Evolutionary conservation across 1,140 invertebrate species (phyloP), one percentile per base, ranked within the genome.

Genomic region (Choristoneura fumiferana): DNA sequence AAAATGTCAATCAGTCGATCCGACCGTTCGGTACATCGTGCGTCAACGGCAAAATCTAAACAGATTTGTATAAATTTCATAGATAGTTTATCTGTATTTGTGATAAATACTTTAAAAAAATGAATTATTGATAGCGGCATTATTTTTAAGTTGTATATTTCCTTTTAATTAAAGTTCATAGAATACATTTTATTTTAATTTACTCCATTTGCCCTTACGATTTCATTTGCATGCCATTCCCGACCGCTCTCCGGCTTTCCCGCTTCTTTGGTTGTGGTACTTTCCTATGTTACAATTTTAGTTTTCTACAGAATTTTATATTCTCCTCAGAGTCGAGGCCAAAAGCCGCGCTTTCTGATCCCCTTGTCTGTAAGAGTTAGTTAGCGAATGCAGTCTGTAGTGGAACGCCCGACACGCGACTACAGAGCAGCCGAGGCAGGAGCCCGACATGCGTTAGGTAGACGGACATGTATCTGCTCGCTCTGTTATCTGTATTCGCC

Each of bases 91-190:
- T 22, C 22, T 49, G 15, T 14, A 14, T 15, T 49, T 49, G 12
- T 29, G 12, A 49, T 4, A 22, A 13, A 49, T 15, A 49, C 18
- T 22, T 29, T n/a, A 29, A 49, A 49, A 22, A 17, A 49, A 29
- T 29, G 10, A n/a, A 49, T 22, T 49, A 49, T 49, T 49, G 18
- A 12, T 49, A 49, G 22, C 18, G 43, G 17, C 29, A 33, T 49
- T 49, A 18, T 29, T 22, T n/a, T 49, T 49, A 49, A 49, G 43
- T 49, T 49, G 22, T 49, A 49, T 49, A 49, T 49, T 49, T 49
- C 2, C 43, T 49, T 22, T 29, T n/a, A 49, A 49, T 49, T 49
- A 49, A 49, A 49, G 18, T 49, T 49, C 43, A 18, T 49, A 49
- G 43, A 49, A 49, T 49, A 49, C 8, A 10, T 45, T 22, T 45